Evolutionary conservation across 2,888 invertebrate species (phyloP).

Genomic region (Epicampocera succincta): DNA sequence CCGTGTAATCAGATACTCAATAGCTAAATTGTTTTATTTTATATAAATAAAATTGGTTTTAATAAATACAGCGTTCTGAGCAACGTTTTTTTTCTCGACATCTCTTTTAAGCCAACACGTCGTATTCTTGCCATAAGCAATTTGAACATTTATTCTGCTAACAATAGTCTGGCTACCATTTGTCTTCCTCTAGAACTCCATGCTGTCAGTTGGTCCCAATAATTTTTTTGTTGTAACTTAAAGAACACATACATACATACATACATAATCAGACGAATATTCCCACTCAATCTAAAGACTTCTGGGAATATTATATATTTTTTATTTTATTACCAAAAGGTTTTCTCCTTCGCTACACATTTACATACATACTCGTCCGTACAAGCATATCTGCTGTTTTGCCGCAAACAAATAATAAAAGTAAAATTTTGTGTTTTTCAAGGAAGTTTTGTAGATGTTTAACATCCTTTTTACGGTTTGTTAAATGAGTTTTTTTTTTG

Average conservation of each 20-base stretch:
- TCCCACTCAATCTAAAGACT: constrained; percentile 2
- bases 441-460: constrained; percentile 37
- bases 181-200: constrained; percentile 25
- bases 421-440: constrained; percentile 4
- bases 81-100: neutral
- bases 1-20: too few relatives aligned
- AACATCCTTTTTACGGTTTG: constrained; percentile 58
- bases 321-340: constrained; percentile 31
- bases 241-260: constrained; percentile 4
- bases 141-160: constrained; percentile 14
- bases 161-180: constrained; percentile 32
- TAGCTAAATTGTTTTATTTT: too few relatives aligned
- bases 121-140: neutral
- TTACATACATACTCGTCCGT: constrained; percentile 34
- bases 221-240: constrained; percentile 4
- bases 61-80: neutral
- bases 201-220: constrained; percentile 19
- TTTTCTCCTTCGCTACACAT: constrained; percentile 25
- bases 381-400: constrained; percentile 6
- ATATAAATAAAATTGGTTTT: too few relatives aligned
- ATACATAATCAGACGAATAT: neutral
- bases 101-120: constrained; percentile 10
- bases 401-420: constrained; percentile 18
- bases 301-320: constrained; percentile 31
- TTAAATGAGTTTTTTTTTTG: constrained; percentile 25